Conservation (phyloP, 2,888 invertebrate genomes). For the Cephus runcator region DNA sequence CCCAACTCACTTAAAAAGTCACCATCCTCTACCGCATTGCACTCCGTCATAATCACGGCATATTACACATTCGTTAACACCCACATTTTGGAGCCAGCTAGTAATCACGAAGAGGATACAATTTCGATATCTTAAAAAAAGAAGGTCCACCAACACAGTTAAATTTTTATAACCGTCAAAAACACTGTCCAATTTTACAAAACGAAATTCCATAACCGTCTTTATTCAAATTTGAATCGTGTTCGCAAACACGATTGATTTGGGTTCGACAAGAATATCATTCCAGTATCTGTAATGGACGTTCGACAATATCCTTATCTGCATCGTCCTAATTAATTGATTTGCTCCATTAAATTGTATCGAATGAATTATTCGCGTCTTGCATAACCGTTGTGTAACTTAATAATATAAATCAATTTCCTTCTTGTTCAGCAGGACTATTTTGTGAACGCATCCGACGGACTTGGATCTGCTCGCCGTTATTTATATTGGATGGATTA, state of each 20-base stretch:
- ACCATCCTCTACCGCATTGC: conserved; percentile 20
- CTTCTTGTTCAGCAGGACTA: too few relatives aligned
- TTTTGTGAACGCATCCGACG: not conserved
- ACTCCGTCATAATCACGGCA: conserved; percentile 15
- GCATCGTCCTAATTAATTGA: too few relatives aligned
- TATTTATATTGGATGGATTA: not conserved
- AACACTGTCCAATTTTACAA: not conserved
- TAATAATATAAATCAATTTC: not conserved
- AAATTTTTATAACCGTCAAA: not conserved
- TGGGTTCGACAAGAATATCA: too few relatives aligned
- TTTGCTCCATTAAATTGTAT: too few relatives aligned
- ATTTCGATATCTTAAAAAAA: not conserved
- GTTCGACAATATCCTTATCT: too few relatives aligned
- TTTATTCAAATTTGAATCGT: not conserved
- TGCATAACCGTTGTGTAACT: too few relatives aligned
- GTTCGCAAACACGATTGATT: too few relatives aligned
- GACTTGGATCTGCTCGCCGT: not conserved
- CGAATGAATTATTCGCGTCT: too few relatives aligned
- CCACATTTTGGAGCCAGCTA: conserved; percentile 4
- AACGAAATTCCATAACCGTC: not conserved
- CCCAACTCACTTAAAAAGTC: conserved; percentile 23
- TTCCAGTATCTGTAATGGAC: too few relatives aligned
- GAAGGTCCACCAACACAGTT: not conserved
- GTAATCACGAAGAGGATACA: not conserved
- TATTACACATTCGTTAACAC: conserved; percentile 22